Base-by-base conservation (phyloP, 1,140 invertebrate genomes). In the Rhopalosiphum padi region DNA sequence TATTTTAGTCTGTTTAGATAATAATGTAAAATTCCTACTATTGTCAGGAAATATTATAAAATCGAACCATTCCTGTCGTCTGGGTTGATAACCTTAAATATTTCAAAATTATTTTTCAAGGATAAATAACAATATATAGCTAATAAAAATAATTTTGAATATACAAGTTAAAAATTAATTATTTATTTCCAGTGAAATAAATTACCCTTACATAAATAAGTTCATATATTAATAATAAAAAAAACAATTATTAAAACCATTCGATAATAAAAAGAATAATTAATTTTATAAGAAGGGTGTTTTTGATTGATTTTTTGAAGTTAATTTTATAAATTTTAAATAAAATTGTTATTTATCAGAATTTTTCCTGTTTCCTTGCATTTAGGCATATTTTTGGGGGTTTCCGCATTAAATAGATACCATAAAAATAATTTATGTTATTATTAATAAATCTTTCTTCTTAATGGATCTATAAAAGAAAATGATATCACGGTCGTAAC, bases 51-150 rank as follows among this genome's bases (percentile, higher is more conserved):
- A 51, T 55, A 35, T 91, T 91, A 48, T 83, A 92, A 82, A 92
- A 82, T 92, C 43, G 11, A 92, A 83, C 30, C 21, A 92, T 48
- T 91, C 30, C 60, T 43, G 46, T 82, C 7, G 43, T 83, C 18
- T 46, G 83, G 90, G 90, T 92, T 92, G 90, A 92, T 92, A 92
- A 92, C 90, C 90, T 51, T 46, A 92, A 82, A 51, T 51, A 30
- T 35, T 92, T 77, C 60, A 48, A 92, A 83, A 92, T 60, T 68
- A 41, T 21, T 25, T 90, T 90, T 90, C 55, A 90, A 90, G 55
- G 53, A 68, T 37, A 90, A 41, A 60, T 89, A 35, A 41, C 5
- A 43, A 48, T 86, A 25, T 83, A 83, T 41, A 83, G 5, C 22
- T 37, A 23, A 9, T 41, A 37, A 23, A 41, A 83, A 83, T 9